Conservation (phyloP, 2,888 invertebrate genomes). For the Eilema caniola region DNA sequence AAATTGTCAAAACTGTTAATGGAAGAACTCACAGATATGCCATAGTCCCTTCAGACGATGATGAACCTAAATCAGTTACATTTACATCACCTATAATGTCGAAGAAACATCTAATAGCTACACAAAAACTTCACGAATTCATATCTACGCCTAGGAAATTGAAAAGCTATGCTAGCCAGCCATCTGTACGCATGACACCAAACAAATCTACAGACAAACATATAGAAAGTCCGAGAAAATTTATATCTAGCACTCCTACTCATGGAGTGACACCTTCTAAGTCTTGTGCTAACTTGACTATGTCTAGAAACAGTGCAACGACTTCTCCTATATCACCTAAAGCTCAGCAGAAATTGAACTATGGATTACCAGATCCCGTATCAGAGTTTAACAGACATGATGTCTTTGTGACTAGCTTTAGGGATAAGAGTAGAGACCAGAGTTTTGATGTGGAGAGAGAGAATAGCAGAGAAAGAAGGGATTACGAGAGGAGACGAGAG, state of each 20-base stretch:
- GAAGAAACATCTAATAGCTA: constrained; percentile 89
- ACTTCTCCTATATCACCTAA: constrained; percentile 81
- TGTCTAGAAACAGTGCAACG: constrained; percentile 57
- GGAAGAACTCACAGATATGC: constrained; percentile 88
- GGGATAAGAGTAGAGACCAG: constrained; percentile 73
- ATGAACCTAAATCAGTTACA: constrained; percentile 77
- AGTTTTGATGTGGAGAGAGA: constrained; percentile 66
- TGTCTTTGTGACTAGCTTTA: constrained; percentile 78
- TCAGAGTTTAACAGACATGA: constrained; percentile 70
- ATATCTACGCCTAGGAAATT: constrained; percentile 91
- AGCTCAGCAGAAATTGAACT: constrained; percentile 87
- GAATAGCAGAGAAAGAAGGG: constrained; percentile 71
- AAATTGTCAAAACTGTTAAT: constrained; percentile 88
- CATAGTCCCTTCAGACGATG: constrained; percentile 87
- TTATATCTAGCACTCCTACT: constrained; percentile 79
- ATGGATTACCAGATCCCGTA: constrained; percentile 67
- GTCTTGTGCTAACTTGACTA: constrained; percentile 79
- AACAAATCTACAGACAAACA: constrained; percentile 62
- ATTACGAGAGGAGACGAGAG: constrained; percentile 60
- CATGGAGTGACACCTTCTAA: constrained; percentile 79
- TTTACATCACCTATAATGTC: constrained; percentile 82
- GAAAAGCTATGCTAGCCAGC: constrained; percentile 82
- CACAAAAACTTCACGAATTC: constrained; percentile 92
- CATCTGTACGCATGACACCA: constrained; percentile 80
- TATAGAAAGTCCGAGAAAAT: constrained; percentile 47